Evolutionary conservation across 2,797 vertebrate genomes (phyloP).

Genomic region (Acrossocheilus fasciatus): DNA sequence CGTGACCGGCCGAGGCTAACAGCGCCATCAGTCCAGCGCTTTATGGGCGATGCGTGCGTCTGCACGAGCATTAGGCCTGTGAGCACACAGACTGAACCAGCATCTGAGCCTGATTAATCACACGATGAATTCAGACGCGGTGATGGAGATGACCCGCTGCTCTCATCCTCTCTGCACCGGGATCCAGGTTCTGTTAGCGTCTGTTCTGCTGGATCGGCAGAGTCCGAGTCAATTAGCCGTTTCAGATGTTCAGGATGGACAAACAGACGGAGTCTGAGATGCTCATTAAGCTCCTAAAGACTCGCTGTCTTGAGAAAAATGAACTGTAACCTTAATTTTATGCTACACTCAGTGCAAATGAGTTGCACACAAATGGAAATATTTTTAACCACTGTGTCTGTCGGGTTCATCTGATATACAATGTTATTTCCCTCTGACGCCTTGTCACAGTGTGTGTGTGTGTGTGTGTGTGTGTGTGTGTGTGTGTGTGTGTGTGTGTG

Average conservation of each 20-base stretch:
- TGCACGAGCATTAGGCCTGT: not conserved
- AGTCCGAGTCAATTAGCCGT: too few species aligned
- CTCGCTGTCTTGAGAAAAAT: constrained; percentile 78
- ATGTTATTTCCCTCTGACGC: too few species aligned
- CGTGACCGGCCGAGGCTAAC: too few species aligned
- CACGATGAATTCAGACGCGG: not conserved
- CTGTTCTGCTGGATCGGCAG: too few species aligned
- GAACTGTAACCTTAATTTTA: constrained; percentile 78
- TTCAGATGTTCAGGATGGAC: constrained; percentile 58
- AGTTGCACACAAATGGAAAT: constrained; percentile 76
- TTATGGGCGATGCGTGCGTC: not conserved
- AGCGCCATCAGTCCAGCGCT: not conserved
- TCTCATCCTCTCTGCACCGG: not conserved
- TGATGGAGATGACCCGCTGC: not conserved
- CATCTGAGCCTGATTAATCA: not conserved
- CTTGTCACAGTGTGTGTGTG: constrained; percentile 62
- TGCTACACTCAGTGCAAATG: constrained; percentile 84
- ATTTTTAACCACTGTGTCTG: constrained; percentile 77
- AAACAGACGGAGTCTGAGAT: constrained; percentile 69
- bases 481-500: not conserved
- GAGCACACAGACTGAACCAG: too few species aligned
- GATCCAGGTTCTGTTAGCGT: not conserved
- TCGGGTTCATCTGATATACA: not conserved
- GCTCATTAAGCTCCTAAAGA: constrained; percentile 81
- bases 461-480: not conserved